phyloP scores from a whole-genome alignment of 2,113 vertebrate genomes.

The Echinops telfairi region DNA sequence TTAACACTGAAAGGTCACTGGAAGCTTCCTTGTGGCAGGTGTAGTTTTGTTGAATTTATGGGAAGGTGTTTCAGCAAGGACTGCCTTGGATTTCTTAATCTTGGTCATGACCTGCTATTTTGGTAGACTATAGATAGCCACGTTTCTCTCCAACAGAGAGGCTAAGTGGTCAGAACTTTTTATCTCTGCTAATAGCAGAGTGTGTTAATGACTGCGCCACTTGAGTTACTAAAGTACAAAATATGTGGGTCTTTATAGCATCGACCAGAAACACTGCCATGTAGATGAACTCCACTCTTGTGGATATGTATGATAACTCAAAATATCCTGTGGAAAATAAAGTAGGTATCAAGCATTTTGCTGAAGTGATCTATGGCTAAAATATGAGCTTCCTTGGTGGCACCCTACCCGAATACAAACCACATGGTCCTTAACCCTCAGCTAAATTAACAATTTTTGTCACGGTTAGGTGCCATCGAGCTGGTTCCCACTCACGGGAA shows the following conservation, averaged over 20 bases:
- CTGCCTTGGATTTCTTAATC: no score
- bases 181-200: no score
- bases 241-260: background rate
- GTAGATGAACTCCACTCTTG: background rate
- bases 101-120: no score
- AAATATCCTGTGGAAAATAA: background rate
- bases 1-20: no score
- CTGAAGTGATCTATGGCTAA: background rate
- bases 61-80: no score
- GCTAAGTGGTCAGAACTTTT: background rate
- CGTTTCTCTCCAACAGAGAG: background rate
- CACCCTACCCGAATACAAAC: background rate
- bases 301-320: background rate
- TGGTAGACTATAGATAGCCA: no score
- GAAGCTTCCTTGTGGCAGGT: no score
- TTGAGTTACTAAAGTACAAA: background rate
- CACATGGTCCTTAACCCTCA: background rate
- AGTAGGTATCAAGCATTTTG: background rate
- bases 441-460: no score
- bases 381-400: background rate
- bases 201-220: no score
- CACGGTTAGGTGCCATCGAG: no score
- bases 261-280: background rate
- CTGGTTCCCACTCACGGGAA: no score
- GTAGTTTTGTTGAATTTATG: no score